Evolutionary conservation across 2,113 vertebrate species (phyloP), one percentile per base, ranked within the genome.

Genomic region (Cyprinodon brontotheroides): DNA sequence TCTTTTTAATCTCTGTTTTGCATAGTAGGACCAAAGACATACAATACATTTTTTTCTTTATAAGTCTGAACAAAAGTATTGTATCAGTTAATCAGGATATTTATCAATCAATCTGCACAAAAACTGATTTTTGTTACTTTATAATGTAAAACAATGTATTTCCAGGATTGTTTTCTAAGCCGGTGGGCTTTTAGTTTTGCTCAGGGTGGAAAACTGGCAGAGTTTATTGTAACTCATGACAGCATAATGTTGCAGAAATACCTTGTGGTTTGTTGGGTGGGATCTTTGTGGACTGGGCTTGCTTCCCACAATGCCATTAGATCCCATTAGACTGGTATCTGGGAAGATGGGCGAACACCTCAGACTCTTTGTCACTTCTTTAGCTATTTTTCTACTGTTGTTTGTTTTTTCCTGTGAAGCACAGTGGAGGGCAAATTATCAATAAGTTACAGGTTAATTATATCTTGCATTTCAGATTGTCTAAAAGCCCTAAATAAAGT

Each of bases 181-280:
- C 5, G 8, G 8, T 60, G 12, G 60, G 41, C 17, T 57, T 20
- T n/a, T 12, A 43, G 39, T 20, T 70, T 15, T n/a, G 60, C 15
- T 29, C 0, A 1, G 11, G 9, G 4, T 61, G 11, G 1, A 17
- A 39, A 61, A 37, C 11, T 11, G 14, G 8, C 66, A 37, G 50
- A 36, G 45, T 29, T 50, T 64, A 40, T 7, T 12, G 38, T 62
- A 45, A 45, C 13, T 20, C 10, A n/a, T 65, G 39, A 41, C 64
- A 29, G 40, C 64, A 43, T 40, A 45, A 40, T 43, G 40, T 22
- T 45, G 64, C 64, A 43, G 40, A n/a, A 39, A n/a, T 65, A 45
- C 20, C 40, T 65, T 65, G 64, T 65, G 64, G 64, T 65, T 65
- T 65, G 64, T 45, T 10, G 64, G 40, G 64, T 65, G 64, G 40